Percentiles rank a stretch among this genome's conserved stretches.
Evolutionary conservation across 92 coral and sea anemone species (phyloP).

Genomic region (Epizoanthus ramosus): DNA sequence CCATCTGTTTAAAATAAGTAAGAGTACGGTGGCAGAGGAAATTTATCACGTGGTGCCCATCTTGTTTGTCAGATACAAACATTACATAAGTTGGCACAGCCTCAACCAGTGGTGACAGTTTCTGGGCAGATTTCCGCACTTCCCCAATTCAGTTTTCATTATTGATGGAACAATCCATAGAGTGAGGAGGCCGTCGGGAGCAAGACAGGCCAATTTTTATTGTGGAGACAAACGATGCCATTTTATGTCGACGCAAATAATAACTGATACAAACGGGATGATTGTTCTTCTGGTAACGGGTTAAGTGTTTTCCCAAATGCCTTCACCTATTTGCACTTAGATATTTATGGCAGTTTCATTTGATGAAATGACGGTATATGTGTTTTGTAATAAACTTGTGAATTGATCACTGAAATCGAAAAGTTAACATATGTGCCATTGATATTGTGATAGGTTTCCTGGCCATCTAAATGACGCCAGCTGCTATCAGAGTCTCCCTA

Average conservation of each 20-base stretch:
- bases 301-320: background rate
- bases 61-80: slow-evolving; percentile 12
- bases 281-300: slow-evolving; percentile 26
- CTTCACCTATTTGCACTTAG: too few species aligned
- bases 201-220: slow-evolving; percentile 44
- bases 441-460: slow-evolving; percentile 32
- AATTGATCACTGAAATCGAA: background rate
- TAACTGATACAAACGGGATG: slow-evolving; percentile 33
- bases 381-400: background rate
- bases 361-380: too few species aligned
- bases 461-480: slow-evolving; percentile 52
- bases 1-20: slow-evolving; percentile 38
- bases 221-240: slow-evolving; percentile 46
- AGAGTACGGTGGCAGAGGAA: slow-evolving; percentile 54
- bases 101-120: slow-evolving; percentile 28
- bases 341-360: background rate
- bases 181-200: slow-evolving; percentile 28
- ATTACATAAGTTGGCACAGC: slow-evolving; percentile 42
- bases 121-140: slow-evolving; percentile 13
- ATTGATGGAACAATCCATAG: slow-evolving; percentile 46
- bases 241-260: too few species aligned
- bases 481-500: slow-evolving; percentile 26
- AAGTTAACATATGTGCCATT: background rate
- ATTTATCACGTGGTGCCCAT: slow-evolving; percentile 45
- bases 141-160: slow-evolving; percentile 50